Evolutionary conservation across 2,888 invertebrate species (phyloP), one percentile per base, ranked within the genome.

Genomic region (Abrostola tripartita): DNA sequence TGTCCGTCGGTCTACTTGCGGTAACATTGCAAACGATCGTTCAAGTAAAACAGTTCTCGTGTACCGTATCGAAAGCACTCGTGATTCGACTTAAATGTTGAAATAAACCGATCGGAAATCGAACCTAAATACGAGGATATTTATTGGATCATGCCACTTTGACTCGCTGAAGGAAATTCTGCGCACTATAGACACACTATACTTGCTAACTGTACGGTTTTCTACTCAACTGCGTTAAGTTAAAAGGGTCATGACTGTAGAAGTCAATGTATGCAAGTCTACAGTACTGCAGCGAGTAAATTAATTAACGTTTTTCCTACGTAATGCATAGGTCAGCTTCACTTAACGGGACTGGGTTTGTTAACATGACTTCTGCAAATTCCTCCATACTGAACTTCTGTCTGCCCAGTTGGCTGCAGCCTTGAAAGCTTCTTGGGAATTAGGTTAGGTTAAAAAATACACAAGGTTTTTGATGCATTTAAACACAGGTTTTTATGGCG

Each of bases 21-120:
- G 81, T 79, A 80, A 88, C 89, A 86, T 85, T 80, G 84, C 81
- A 80, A 87, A 84, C 83, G 87, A 87, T 88, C 88, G 89, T 90
- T 88, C 85, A 84, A 88, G 89, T 93, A 92, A 94, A 93, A 90
- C 91, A 90, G 87, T 93, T 93, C 88, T 89, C 92, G 85, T 93
- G 93, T 93, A 87, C 82, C 82, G 82, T 81, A 85, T 86, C 88
- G 89, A 88, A 86, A 89, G 88, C 86, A 85, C 86, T 90, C 89
- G 89, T 89, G 89, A 88, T 88, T 82, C 84, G 79, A 81, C 73
- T 81, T 83, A 84, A 86, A 85, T 87, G 85, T 85, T 85, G 85
- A 86, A 89, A 90, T 87, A 86, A 87, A 85, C 80, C 75, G 78
- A 84, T 88, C 81, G 83, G 83, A 87, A 85, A 85, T 79, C 79